Evolutionary conservation across 2,113 vertebrate genomes (phyloP), one percentile per base, ranked within the genome.

Genomic region (Hemichromis elongatus): DNA sequence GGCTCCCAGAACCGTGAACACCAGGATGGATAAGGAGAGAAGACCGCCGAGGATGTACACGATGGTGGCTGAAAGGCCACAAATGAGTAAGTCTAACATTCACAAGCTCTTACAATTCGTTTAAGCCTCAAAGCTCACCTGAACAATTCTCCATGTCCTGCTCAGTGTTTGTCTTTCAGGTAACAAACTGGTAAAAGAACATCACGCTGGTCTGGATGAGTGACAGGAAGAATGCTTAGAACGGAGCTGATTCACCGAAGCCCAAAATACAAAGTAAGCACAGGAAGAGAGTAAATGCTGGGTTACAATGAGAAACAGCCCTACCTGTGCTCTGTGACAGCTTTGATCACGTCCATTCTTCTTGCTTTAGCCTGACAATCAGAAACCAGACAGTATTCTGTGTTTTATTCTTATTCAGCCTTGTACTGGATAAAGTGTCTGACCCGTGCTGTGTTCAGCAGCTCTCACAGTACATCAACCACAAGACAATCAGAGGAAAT

Each of bases 401-500:
- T 24, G 13, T 19, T 63, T 50, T 16, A 63, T 37, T 77, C 13
- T 26, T n/a, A 5, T 2, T 47, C 13, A 3, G 12, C 18, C 18
- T 0, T 18, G 45, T 9, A 28, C 24, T n/a, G 70, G 21, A 11
- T 6, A 1, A 82, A n/a, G 52, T 13, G 79, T 52, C 28, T 2
- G 24, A 28, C n/a, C 1, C 3, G 7, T 33, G 9, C 7, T n/a
- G 21, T 70, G 61, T 26, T 45, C 40, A 50, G 42, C 19, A 55
- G 66, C 33, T 70, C 54, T 78, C 47, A 6, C 40, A 1, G 13
- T 7, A 10, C 61, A 40, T 63, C 59, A 45, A 90, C 92, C 90
- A 59, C 93, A 91, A 81, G 68, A 89, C 3, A 50, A 28, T 53
- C 57, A 90, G 82, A 94, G 93, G 93, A 94, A 93, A 84, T 81